phyloP scores from a whole-genome alignment of 1,140 invertebrate species.

The Tetramorium alpestre region DNA sequence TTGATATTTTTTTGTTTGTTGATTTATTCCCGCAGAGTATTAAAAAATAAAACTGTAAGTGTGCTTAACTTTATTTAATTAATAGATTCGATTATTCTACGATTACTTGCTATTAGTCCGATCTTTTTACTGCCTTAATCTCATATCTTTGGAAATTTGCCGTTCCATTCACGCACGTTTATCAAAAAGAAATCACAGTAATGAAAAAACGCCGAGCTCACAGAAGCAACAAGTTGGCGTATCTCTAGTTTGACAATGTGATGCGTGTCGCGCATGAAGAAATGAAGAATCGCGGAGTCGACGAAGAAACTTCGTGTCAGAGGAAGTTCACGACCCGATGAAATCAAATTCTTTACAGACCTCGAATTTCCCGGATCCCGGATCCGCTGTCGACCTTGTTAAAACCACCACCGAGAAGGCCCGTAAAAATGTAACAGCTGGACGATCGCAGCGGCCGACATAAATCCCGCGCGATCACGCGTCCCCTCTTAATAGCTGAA shows the following conservation, averaged over 20 bases:
- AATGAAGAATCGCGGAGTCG: not conserved
- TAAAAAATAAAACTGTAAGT: not conserved
- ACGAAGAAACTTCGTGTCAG: not conserved
- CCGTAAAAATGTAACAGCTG: slow-evolving; percentile 38
- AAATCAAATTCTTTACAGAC: slow-evolving; percentile 14
- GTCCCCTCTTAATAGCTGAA: not conserved
- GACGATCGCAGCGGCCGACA: slow-evolving; percentile 6
- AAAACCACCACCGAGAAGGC: not conserved
- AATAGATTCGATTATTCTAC: not conserved
- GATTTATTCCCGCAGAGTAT: not conserved
- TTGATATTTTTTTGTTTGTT: not conserved
- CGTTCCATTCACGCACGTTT: not conserved
- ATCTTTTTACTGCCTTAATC: not conserved
- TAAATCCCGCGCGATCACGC: slow-evolving; percentile 31
- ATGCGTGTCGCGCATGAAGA: slow-evolving; percentile 16
- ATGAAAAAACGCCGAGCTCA: not conserved
- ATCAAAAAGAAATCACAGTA: not conserved
- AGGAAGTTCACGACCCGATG: not conserved
- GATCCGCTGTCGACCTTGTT: not conserved
- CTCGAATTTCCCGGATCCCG: not conserved
- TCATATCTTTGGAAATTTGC: not conserved
- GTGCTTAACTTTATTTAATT: not conserved
- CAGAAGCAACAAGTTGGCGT: slow-evolving; percentile 51
- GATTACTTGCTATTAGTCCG: not conserved
- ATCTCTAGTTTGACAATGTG: not conserved